Conservation (phyloP, 2,888 invertebrate genomes). For the Synergus itoensis region DNA sequence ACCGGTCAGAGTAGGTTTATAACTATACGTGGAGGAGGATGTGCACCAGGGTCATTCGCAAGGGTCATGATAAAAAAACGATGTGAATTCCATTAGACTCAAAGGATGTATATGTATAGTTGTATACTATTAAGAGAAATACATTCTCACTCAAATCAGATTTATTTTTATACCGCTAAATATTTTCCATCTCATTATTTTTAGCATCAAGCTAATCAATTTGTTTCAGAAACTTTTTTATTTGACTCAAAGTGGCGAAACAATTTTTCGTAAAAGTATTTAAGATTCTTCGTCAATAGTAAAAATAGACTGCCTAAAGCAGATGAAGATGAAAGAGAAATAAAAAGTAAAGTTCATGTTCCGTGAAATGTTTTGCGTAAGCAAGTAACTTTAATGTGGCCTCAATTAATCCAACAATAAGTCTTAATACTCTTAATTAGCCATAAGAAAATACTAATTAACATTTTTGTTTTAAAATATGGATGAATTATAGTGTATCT, state of each 20-base stretch:
- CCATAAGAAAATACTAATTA: not conserved
- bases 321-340: no score
- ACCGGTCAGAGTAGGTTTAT: conserved; percentile 39
- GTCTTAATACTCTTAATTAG: not conserved
- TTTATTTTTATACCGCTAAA: not conserved
- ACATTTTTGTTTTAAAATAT: not conserved
- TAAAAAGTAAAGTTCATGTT: not conserved
- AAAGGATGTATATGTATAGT: conserved; percentile 2
- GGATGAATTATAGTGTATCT: not conserved
- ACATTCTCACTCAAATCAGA: not conserved
- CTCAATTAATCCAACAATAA: not conserved
- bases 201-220: not conserved
- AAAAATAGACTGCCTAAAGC: not conserved
- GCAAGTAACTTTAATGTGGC: not conserved
- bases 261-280: not conserved
- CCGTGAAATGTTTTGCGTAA: not conserved
- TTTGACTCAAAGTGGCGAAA: not conserved
- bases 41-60: conserved; percentile 33
- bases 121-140: not conserved
- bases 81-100: conserved; percentile 28
- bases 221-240: not conserved
- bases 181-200: not conserved
- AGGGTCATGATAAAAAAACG: conserved; percentile 29
- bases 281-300: not conserved
- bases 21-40: conserved; percentile 29